Evolutionary conservation across 1,140 invertebrate species (phyloP).

Genomic region (Meloidogyne hapla): DNA sequence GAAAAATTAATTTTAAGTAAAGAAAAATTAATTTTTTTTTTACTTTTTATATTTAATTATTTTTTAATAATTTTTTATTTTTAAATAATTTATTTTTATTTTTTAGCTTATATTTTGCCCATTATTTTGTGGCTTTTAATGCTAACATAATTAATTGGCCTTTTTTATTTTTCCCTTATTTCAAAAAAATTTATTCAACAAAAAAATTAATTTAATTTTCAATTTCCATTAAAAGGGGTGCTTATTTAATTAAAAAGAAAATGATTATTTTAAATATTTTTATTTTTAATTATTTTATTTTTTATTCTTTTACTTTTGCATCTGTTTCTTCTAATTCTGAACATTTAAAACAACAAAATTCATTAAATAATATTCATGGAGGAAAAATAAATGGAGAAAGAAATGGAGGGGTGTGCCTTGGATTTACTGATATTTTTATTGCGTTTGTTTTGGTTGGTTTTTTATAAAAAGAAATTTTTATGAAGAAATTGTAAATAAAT

Average conservation of each 20-base stretch:
- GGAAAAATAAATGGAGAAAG: neutral
- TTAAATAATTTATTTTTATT: too few relatives aligned
- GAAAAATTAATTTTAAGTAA: neutral
- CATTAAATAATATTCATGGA: neutral
- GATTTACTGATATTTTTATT: constrained; percentile 57
- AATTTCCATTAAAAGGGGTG: too few relatives aligned
- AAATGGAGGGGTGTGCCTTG: constrained; percentile 44
- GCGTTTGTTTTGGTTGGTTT: constrained; percentile 53
- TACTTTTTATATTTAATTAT: too few relatives aligned
- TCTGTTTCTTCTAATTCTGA: neutral
- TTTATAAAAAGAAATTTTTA: constrained; percentile 5
- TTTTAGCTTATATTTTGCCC: too few relatives aligned
- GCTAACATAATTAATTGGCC: too few relatives aligned
- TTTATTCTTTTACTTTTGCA: constrained; percentile 3
- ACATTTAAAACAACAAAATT: neutral
- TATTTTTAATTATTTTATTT: neutral
- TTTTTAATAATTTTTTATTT: too few relatives aligned
- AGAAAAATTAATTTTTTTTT: too few relatives aligned
- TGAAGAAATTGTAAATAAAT: constrained; percentile 23
- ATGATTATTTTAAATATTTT: neutral
- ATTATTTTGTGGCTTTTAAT: too few relatives aligned
- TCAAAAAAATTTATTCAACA: too few relatives aligned
- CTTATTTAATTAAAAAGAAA: neutral
- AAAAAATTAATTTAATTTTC: too few relatives aligned
- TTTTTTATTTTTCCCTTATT: too few relatives aligned